Percentiles rank a stretch among this genome's conserved stretches.
Evolutionary conservation across 2,888 invertebrate genomes (phyloP).

Genomic region (Arge pagana): DNA sequence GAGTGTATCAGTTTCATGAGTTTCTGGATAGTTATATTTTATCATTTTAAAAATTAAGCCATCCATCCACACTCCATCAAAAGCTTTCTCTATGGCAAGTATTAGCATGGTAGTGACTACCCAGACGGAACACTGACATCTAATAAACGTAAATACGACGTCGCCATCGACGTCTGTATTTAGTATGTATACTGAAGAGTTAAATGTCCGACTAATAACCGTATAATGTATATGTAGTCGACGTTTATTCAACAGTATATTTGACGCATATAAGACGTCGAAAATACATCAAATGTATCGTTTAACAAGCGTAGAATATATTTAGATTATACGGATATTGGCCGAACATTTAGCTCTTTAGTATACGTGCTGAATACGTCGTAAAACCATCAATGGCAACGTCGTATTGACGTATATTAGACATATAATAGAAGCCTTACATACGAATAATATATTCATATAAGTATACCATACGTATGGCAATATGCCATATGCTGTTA

Average conservation of each 20-base stretch:
- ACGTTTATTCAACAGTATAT: slow-evolving; percentile 5
- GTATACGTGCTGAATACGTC: slow-evolving; percentile 16
- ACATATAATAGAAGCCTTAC: slow-evolving; percentile 14
- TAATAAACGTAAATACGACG: no score
- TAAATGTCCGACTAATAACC: no score
- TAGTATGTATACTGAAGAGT: no score
- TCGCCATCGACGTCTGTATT: no score
- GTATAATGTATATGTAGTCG: slow-evolving; percentile 5
- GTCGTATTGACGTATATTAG: slow-evolving; percentile 17
- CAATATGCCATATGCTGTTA: slow-evolving; percentile 7
- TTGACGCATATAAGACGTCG: slow-evolving; percentile 7
- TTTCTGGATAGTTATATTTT: neutral
- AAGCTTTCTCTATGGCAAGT: neutral
- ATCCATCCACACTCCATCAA: neutral
- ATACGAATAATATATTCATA: no score
- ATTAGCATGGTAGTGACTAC: neutral
- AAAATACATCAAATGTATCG: slow-evolving; percentile 6
- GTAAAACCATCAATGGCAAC: slow-evolving; percentile 13
- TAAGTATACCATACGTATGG: slow-evolving; percentile 8
- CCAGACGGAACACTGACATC: no score
- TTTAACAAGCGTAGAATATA: slow-evolving; percentile 20
- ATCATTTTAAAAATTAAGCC: neutral
- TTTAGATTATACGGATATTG: slow-evolving; percentile 17
- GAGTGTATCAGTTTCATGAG: neutral
- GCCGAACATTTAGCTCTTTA: slow-evolving; percentile 14